Percentiles rank a stretch among this genome's conserved stretches.
Conservation (phyloP, 2,797 vertebrate species). For the Takifugu ocellatus region DNA sequence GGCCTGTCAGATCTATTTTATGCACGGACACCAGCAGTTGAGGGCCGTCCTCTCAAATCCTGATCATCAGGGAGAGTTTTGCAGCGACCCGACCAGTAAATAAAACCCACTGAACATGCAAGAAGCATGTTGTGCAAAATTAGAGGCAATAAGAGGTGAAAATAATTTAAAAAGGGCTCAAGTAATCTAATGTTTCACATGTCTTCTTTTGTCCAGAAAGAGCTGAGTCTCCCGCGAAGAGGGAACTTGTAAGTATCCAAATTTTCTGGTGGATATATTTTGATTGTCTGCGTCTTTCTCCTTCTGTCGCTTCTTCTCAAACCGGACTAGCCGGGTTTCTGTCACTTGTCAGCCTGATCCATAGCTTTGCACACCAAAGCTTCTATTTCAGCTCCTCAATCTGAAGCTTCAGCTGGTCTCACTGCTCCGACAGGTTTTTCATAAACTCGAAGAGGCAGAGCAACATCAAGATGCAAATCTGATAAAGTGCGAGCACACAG, state of each 20-base stretch:
- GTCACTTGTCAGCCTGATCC: conserved; percentile 26
- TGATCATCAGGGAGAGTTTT: conserved; percentile 23
- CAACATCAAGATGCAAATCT: not conserved
- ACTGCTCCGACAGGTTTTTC: conserved; percentile 50
- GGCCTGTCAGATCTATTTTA: conserved; percentile 2
- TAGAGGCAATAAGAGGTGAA: not conserved
- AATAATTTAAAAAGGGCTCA: conserved; percentile 1
- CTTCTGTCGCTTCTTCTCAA: conserved; percentile 2
- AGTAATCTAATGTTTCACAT: not conserved
- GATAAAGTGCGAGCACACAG: not conserved
- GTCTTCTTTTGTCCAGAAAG: conserved; percentile 61
- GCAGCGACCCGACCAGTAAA: conserved; percentile 19
- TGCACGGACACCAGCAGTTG: not conserved
- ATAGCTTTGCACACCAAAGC: conserved; percentile 11
- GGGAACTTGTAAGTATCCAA: conserved; percentile 73
- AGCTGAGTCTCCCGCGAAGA: conserved; percentile 76
- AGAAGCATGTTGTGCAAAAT: conserved; percentile 26
- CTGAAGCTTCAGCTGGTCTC: conserved; percentile 14
- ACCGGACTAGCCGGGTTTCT: conserved; percentile 30
- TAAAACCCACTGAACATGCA: conserved; percentile 34
- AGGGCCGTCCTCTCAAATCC: conserved; percentile 12
- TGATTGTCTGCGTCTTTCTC: not conserved
- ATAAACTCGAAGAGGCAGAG: not conserved
- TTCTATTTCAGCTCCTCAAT: conserved; percentile 8
- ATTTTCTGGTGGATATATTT: not conserved